phyloP scores from a whole-genome alignment of 2,113 vertebrate genomes.

The Halichoerus grypus region DNA sequence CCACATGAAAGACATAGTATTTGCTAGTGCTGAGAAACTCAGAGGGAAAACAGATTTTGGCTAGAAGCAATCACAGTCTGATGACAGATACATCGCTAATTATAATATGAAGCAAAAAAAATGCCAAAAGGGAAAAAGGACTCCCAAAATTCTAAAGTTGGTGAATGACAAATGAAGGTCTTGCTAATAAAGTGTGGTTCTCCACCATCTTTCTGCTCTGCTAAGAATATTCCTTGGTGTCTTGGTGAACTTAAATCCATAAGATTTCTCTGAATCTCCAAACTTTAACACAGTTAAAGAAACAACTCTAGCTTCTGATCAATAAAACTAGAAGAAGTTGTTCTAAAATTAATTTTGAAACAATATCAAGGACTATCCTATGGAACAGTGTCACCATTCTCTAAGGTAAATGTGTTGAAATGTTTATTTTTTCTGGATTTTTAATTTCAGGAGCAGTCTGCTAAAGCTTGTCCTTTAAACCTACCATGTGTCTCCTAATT shows the following conservation, averaged over 20 bases:
- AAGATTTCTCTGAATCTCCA: constrained; percentile 38
- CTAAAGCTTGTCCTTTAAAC: constrained; percentile 56
- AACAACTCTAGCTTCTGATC: constrained; percentile 4
- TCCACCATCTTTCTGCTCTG: neutral
- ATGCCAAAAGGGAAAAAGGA: neutral
- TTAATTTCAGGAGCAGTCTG: constrained; percentile 42
- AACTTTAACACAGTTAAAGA: neutral
- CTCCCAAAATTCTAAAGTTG: neutral
- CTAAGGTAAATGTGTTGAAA: constrained; percentile 17
- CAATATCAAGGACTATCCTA: neutral
- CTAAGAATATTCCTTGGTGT: neutral
- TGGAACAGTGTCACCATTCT: neutral
- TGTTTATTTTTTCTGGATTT: neutral
- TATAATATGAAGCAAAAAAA: neutral
- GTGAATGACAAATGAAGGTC: neutral
- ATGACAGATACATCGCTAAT: neutral
- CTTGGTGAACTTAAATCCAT: neutral
- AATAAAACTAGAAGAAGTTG: constrained; percentile 14
- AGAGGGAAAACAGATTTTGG: neutral
- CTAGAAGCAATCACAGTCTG: neutral
- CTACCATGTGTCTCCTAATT: neutral
- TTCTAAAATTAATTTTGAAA: constrained; percentile 68
- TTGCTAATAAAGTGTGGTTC: neutral
- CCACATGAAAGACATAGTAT: neutral
- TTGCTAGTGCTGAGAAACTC: neutral